Percentiles rank a stretch among this genome's conserved stretches.
These are phyloP conservation scores for Porites divaricata DNA, from an alignment of 92 coral and sea anemone species.

Conservation along the genomic window DNA sequence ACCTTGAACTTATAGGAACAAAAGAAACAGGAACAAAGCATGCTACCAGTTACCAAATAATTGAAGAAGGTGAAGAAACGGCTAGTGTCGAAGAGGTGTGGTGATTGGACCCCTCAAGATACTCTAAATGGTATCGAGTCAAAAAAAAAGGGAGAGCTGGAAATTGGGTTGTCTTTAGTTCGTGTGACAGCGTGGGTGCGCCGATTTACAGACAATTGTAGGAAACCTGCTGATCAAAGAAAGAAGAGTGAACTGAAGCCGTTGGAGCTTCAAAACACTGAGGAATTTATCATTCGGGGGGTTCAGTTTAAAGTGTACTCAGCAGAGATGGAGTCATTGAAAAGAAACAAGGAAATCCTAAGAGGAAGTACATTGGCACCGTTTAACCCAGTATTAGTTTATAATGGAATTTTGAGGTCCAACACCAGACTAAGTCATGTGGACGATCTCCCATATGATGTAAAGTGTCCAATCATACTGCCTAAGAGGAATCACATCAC, in stretches of 20 bases:
- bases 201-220: no score
- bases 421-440: conserved; percentile 53
- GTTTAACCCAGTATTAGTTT: conserved; percentile 43
- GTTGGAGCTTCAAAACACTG: conserved; percentile 57
- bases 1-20: conserved; percentile 10
- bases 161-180: conserved; percentile 6
- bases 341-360: background rate
- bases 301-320: conserved; percentile 53
- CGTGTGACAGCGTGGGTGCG: conserved; percentile 66
- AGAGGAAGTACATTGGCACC: background rate
- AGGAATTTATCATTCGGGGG: conserved; percentile 44
- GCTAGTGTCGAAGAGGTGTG: conserved; percentile 11
- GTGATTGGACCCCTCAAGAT: conserved; percentile 56
- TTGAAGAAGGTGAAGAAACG: conserved; percentile 26
- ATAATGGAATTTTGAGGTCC: conserved; percentile 59
- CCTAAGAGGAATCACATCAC: no score
- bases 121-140: conserved; percentile 68
- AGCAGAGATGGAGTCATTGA: conserved; percentile 61
- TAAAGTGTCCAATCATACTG: conserved; percentile 51
- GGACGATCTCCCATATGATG: conserved; percentile 44
- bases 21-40: no score
- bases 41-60: conserved; percentile 1
- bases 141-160: conserved; percentile 46
- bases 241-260: no score
- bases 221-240: conserved; percentile 23